phyloP scores from a whole-genome alignment of 1,140 invertebrate genomes.

The Eubasilissa regina region DNA sequence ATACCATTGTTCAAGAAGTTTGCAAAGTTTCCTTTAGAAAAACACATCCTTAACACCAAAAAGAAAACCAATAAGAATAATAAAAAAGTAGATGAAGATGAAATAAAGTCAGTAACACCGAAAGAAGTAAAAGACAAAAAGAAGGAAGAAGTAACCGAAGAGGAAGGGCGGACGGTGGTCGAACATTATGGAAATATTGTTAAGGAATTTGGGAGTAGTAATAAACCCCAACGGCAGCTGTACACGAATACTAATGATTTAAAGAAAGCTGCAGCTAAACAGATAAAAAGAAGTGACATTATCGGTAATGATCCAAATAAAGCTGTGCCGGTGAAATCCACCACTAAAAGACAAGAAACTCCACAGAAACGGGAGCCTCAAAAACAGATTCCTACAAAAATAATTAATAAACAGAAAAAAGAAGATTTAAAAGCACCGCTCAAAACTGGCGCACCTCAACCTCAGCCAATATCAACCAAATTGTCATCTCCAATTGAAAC shows the following conservation, averaged over 20 bases:
- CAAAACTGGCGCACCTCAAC: constrained; percentile 64
- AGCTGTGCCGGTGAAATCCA: neutral
- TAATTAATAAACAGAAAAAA: constrained; percentile 45
- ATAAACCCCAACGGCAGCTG: constrained; percentile 71
- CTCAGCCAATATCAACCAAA: constrained; percentile 62
- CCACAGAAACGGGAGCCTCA: constrained; percentile 25
- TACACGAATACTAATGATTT: constrained; percentile 78
- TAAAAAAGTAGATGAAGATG: constrained; percentile 52
- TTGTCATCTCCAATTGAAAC: constrained; percentile 66
- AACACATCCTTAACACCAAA: constrained; percentile 66
- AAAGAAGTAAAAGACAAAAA: constrained; percentile 57
- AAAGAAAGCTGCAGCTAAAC: constrained; percentile 73
- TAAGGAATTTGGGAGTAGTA: constrained; percentile 76
- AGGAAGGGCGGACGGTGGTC: constrained; percentile 80
- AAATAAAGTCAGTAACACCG: constrained; percentile 34
- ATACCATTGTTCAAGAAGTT: constrained; percentile 69
- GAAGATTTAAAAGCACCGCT: constrained; percentile 56
- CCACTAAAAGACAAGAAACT: constrained; percentile 2
- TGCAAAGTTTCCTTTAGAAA: constrained; percentile 69
- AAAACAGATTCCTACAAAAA: constrained; percentile 47
- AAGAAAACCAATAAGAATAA: constrained; percentile 63
- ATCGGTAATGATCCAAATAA: constrained; percentile 28
- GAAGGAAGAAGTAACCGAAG: constrained; percentile 67
- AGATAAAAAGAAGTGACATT: constrained; percentile 59
- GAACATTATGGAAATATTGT: constrained; percentile 88